phyloP scores from a whole-genome alignment of 2,797 vertebrate species.

The Cryptoblepharus egeriae region DNA sequence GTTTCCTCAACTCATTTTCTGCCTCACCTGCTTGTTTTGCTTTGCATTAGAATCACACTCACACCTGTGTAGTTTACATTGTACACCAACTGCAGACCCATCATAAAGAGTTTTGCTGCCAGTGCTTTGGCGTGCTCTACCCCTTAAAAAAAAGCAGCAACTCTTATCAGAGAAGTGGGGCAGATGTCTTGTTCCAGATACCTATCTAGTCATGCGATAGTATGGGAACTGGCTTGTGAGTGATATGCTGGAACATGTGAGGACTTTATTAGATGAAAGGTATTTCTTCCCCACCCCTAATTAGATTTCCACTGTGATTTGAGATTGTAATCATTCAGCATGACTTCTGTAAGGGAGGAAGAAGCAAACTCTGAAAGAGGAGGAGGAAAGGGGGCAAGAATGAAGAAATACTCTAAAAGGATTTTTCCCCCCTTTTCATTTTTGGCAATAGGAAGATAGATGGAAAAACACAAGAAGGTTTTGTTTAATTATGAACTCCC shows the following conservation, averaged over 20 bases:
- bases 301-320: slow-evolving; percentile 42
- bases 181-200: slow-evolving; percentile 48
- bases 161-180: slow-evolving; percentile 47
- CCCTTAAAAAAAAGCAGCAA: slow-evolving; percentile 17
- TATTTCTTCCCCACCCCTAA: slow-evolving; percentile 18
- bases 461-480: slow-evolving; percentile 10
- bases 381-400: background rate
- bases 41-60: slow-evolving; percentile 1
- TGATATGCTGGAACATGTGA: slow-evolving; percentile 42
- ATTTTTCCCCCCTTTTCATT: background rate
- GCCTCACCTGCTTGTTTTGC: background rate
- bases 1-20: background rate
- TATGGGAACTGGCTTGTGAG: slow-evolving; percentile 43
- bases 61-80: slow-evolving; percentile 28
- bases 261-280: slow-evolving; percentile 39
- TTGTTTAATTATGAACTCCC: slow-evolving; percentile 25
- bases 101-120: slow-evolving; percentile 31
- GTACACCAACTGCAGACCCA: background rate
- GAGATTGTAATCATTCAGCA: background rate
- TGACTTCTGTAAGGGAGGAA: background rate
- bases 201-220: slow-evolving; percentile 20
- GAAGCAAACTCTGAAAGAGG: background rate
- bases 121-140: slow-evolving; percentile 14
- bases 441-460: slow-evolving; percentile 6
- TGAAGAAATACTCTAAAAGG: background rate